Conservation (phyloP, 2,113 vertebrate species). For the Cebidichthys violaceus region DNA sequence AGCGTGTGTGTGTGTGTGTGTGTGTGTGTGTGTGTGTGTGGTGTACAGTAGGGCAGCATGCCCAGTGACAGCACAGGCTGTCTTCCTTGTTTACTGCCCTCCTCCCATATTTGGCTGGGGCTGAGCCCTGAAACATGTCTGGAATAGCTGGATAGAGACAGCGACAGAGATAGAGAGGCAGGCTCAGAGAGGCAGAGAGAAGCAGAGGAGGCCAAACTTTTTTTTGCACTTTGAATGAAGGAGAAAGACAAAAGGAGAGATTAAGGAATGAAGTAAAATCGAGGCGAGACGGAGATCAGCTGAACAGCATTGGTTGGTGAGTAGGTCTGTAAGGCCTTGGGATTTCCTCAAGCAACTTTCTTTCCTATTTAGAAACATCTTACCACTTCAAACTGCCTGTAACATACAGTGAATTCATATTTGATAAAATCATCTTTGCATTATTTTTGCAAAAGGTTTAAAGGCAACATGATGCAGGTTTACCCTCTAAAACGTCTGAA, state of each 20-base stretch:
- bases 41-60: constrained; percentile 55
- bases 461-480: neutral
- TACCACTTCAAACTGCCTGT: neutral
- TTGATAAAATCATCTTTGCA: neutral
- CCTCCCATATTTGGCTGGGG: constrained; percentile 85
- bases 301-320: constrained; percentile 52
- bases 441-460: constrained; percentile 2
- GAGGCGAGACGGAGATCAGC: constrained; percentile 1
- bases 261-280: neutral
- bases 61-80: constrained; percentile 49
- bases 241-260: neutral
- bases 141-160: constrained; percentile 78
- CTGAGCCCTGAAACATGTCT: constrained; percentile 80
- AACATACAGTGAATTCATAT: neutral
- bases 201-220: neutral
- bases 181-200: constrained; percentile 37
- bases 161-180: constrained; percentile 61
- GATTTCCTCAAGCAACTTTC: neutral
- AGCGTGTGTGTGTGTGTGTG: constrained; percentile 13
- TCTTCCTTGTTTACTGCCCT: constrained; percentile 73
- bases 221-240: constrained; percentile 2
- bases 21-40: constrained; percentile 31
- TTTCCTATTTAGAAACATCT: neutral
- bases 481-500: neutral
- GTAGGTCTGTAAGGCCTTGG: neutral